Conservation (phyloP, 2,888 invertebrate genomes). For the Sarcophaga carnaria region DNA sequence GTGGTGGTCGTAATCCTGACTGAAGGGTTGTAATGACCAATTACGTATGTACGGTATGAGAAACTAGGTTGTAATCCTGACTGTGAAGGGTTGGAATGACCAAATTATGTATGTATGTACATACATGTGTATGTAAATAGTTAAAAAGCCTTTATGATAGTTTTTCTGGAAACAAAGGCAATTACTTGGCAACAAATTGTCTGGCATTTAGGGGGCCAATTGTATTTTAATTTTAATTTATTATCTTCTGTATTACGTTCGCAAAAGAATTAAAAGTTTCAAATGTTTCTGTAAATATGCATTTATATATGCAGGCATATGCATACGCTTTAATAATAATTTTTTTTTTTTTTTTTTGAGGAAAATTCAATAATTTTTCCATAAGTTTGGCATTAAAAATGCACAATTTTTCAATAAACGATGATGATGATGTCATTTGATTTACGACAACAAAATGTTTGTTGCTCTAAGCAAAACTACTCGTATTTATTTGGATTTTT, state of each 20-base stretch:
- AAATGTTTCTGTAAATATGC: neutral
- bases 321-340: neutral
- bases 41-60: too few relatives aligned
- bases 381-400: conserved; percentile 37
- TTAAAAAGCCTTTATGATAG: neutral
- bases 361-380: conserved; percentile 32
- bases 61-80: too few relatives aligned
- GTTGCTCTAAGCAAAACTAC: conserved; percentile 12
- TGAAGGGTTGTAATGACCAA: too few relatives aligned
- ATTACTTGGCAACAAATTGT: conserved; percentile 55
- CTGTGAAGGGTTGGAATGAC: too few relatives aligned
- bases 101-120: too few relatives aligned
- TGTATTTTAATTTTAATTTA: conserved; percentile 36
- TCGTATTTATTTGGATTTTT: conserved; percentile 15
- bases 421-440: conserved; percentile 46
- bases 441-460: neutral
- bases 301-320: neutral
- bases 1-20: too few relatives aligned
- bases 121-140: too few relatives aligned
- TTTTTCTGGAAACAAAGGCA: neutral
- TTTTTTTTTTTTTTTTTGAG: conserved; percentile 65
- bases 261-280: neutral
- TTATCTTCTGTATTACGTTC: conserved; percentile 1
- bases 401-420: conserved; percentile 13
- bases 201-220: conserved; percentile 51